A percentile compares a stretch with the other conserved stretches of the same genome.
Evolutionary conservation across 2,888 invertebrate species (phyloP).

Genomic region (Synergus itoensis): DNA sequence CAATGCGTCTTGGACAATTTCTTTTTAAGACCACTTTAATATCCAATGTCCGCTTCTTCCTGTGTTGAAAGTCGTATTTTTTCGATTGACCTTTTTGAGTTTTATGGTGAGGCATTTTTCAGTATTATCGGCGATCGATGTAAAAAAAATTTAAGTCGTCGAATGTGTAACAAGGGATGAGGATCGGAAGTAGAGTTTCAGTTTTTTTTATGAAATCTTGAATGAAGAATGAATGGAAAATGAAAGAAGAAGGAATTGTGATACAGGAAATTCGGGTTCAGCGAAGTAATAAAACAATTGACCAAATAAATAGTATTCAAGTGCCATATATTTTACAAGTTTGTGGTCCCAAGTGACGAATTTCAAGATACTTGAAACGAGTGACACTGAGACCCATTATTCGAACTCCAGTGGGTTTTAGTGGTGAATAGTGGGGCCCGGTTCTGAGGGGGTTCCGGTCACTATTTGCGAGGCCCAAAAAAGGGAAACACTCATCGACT

Average conservation of each 20-base stretch:
- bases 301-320: neutral
- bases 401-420: constrained; percentile 7
- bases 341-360: neutral
- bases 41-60: constrained; percentile 26
- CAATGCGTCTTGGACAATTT: constrained; percentile 11
- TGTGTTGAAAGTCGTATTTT: constrained; percentile 24
- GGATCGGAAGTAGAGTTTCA: neutral
- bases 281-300: neutral
- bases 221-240: too few relatives aligned
- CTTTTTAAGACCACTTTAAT: constrained; percentile 30
- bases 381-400: constrained; percentile 30
- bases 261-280: neutral
- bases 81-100: constrained; percentile 17
- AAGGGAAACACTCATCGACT: constrained; percentile 44
- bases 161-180: neutral
- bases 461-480: constrained; percentile 51
- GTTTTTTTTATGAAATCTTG: neutral
- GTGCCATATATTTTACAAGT: neutral
- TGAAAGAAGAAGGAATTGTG: too few relatives aligned
- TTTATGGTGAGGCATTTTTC: constrained; percentile 27
- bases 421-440: constrained; percentile 1
- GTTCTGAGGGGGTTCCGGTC: constrained; percentile 54
- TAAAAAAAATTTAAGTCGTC: neutral
- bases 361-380: neutral
- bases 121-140: neutral